These are phyloP conservation scores for Caloenas nicobarica DNA, from an alignment of 2,113 vertebrate species.

Conservation along the genomic window DNA sequence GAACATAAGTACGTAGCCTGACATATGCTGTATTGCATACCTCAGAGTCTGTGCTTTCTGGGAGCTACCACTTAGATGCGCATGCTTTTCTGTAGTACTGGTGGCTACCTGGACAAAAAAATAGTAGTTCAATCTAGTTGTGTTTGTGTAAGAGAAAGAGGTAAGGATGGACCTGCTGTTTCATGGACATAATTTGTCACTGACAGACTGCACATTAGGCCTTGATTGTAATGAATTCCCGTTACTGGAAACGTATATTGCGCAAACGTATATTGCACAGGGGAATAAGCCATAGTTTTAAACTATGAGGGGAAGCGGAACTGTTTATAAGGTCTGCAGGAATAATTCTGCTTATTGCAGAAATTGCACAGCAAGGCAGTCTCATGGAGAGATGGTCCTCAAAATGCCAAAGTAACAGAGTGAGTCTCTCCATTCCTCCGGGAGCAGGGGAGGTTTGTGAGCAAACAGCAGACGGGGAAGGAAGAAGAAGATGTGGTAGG, in stretches of 20 bases:
- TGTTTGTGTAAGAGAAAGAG: background rate
- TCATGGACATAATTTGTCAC: background rate
- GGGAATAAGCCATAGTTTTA: background rate
- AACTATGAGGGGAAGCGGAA: background rate
- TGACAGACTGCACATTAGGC: background rate
- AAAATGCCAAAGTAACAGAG: background rate
- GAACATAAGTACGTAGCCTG: background rate
- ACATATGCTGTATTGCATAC: background rate
- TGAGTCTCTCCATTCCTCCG: background rate
- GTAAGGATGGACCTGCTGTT: background rate
- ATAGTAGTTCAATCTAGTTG: background rate
- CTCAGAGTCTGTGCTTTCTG: background rate
- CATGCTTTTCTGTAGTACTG: background rate
- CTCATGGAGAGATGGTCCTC: background rate
- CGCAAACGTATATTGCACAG: background rate
- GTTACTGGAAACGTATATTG: background rate
- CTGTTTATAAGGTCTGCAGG: background rate
- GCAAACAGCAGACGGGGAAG: background rate
- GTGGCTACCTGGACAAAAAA: background rate
- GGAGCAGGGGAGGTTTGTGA: background rate
- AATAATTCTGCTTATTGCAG: background rate
- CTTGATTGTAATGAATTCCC: background rate
- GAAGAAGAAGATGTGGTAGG: background rate
- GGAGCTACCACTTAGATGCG: background rate
- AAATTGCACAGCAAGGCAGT: background rate